Percentiles rank a stretch among this genome's conserved stretches.
Conservation (phyloP, 2,797 vertebrate species). For the Moxostoma hubbsi region DNA sequence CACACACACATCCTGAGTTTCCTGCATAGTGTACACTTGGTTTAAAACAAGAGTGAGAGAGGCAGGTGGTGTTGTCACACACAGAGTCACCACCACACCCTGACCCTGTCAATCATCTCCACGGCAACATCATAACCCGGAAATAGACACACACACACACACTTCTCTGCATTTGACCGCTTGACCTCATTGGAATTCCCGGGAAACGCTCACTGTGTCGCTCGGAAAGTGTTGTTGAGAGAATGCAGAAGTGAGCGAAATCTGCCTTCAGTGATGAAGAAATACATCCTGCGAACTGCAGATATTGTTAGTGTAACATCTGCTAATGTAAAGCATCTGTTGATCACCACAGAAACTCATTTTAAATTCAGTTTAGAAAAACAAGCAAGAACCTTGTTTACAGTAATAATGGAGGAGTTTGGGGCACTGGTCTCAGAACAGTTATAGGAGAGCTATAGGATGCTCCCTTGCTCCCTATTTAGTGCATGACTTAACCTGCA, state of each 20-base stretch:
- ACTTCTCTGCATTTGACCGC: slow-evolving; percentile 20
- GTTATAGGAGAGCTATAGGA: no score
- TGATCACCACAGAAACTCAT: no score
- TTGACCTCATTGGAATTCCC: not conserved
- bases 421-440: no score
- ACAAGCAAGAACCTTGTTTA: no score
- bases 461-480: no score
- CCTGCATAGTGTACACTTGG: not conserved
- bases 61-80: slow-evolving; percentile 47
- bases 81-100: not conserved
- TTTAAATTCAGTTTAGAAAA: no score
- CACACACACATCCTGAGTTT: slow-evolving; percentile 16
- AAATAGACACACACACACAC: slow-evolving; percentile 31
- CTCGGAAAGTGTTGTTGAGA: not conserved
- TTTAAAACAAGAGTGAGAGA: slow-evolving; percentile 7
- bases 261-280: no score
- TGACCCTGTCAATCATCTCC: slow-evolving; percentile 50
- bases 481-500: no score
- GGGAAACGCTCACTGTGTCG: not conserved
- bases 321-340: no score
- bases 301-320: no score
- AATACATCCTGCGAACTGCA: no score
- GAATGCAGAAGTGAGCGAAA: not conserved
- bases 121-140: slow-evolving; percentile 2
- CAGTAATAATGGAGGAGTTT: no score